phyloP scores from a whole-genome alignment of 1,140 invertebrate species.

The Sinonovacula constricta region DNA sequence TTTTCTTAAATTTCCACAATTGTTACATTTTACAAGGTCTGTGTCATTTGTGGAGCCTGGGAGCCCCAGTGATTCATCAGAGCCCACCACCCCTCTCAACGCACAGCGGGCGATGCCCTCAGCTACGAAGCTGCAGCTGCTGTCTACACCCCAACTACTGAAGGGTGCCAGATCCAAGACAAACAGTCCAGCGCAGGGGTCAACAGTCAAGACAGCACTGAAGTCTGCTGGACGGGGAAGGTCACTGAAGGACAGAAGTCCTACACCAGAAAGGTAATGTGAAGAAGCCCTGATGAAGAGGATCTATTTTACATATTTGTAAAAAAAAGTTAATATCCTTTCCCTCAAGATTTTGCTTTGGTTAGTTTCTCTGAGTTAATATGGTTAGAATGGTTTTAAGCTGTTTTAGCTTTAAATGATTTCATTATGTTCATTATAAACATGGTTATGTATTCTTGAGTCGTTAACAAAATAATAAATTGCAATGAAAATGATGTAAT shows the following conservation, averaged over 20 bases:
- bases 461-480: no score
- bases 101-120: conserved; percentile 10
- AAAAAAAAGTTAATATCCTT: neutral
- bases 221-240: conserved; percentile 10
- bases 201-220: neutral
- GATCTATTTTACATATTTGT: neutral
- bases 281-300: no score
- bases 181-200: neutral
- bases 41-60: conserved; percentile 39
- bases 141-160: conserved; percentile 31
- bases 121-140: conserved; percentile 21
- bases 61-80: neutral
- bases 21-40: no score
- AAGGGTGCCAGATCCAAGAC: neutral
- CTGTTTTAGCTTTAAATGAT: no score
- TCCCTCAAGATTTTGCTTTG: neutral
- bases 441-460: no score
- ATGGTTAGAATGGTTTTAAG: neutral
- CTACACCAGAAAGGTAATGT: conserved; percentile 54
- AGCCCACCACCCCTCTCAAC: conserved; percentile 23
- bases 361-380: neutral
- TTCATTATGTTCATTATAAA: no score
- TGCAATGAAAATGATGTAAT: no score
- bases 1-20: no score
- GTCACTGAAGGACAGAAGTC: conserved; percentile 39